Percentiles rank a stretch among this genome's conserved stretches.
Evolutionary conservation across 2,888 invertebrate species (phyloP).

Genomic region (Parapristionchus giblindavisi): DNA sequence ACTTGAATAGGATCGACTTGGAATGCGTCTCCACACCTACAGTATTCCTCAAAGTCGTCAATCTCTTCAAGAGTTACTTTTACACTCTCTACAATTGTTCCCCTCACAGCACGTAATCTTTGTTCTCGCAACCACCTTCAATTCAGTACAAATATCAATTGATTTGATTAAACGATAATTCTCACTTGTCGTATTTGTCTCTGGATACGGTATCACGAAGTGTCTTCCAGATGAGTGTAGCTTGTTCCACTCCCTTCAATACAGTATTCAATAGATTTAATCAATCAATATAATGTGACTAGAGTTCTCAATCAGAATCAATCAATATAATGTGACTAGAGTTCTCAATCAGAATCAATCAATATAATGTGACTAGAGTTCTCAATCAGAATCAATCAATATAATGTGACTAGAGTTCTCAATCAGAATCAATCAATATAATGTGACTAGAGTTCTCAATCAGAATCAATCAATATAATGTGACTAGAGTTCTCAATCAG

Average conservation of each 20-base stretch:
- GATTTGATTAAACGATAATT: not conserved
- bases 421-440: too few species aligned
- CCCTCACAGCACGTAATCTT: constrained; percentile 55
- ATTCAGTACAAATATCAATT: not conserved
- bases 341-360: too few species aligned
- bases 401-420: too few species aligned
- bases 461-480: too few species aligned
- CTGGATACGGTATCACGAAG: constrained; percentile 20
- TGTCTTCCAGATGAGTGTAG: constrained; percentile 9
- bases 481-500: too few species aligned
- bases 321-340: too few species aligned
- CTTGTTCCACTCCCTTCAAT: not conserved
- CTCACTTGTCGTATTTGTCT: constrained; percentile 46
- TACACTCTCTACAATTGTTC: constrained; percentile 55
- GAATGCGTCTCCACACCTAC: constrained; percentile 45
- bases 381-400: too few species aligned
- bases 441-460: too few species aligned
- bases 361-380: too few species aligned
- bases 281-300: too few species aligned
- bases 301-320: too few species aligned
- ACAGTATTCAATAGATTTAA: too few species aligned
- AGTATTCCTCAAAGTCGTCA: constrained; percentile 46
- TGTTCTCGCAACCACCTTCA: constrained; percentile 65
- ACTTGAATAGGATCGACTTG: constrained; percentile 47
- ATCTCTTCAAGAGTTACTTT: constrained; percentile 10